Base-by-base conservation (phyloP, 2,113 vertebrate species). In the Phyllostomus discolor region DNA sequence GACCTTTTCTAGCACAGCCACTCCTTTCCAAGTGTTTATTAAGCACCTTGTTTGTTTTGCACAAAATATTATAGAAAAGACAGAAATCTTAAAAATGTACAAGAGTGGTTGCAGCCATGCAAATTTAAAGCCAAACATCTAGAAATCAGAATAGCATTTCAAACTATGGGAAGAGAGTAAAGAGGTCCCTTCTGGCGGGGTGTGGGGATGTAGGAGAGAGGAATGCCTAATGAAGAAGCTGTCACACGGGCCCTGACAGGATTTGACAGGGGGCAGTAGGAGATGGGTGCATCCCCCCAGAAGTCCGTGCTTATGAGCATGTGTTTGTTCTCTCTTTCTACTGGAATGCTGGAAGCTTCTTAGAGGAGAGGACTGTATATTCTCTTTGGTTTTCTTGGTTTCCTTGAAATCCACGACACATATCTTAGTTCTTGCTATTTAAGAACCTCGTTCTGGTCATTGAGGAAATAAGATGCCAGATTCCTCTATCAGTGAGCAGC, bases 361-460 rank as follows among this genome's bases (percentile, higher is more conserved):
- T 20, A 43, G 31, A 33, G 10, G 59, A 50, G 35, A 48, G 17
- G 6, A 10, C 43, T 28, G 9, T 41, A 3, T 76, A 28, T 83
- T 67, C 52, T 46, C 7, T 48, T 50, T 76, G 24, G 10, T 70
- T 88, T 91, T 84, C 26, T 46, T 24, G 11, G 38, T 81, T 88
- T 85, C 28, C 59, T 64, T 43, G 57, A 80, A 43, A 59, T 92
- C 67, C 26, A 2, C 50, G 85, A 86, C 9, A n/a, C 62, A 54
- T 88, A 67, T 85, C 81, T 96, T 57, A 26, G 38, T 38, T 81
- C 54, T 88, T 88, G 48, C 94, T 95, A 43, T 69, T 92, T 85
- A 90, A 54, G 78, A 90, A 64, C 69, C 88, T 73, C 72, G 57
- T 70, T 41, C 93, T 96, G 91, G 66, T 62, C 82, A 15, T 33